These are phyloP conservation scores for Takifugu rubripes DNA, from an alignment of 2,797 vertebrate species.

Conservation along the genomic window DNA sequence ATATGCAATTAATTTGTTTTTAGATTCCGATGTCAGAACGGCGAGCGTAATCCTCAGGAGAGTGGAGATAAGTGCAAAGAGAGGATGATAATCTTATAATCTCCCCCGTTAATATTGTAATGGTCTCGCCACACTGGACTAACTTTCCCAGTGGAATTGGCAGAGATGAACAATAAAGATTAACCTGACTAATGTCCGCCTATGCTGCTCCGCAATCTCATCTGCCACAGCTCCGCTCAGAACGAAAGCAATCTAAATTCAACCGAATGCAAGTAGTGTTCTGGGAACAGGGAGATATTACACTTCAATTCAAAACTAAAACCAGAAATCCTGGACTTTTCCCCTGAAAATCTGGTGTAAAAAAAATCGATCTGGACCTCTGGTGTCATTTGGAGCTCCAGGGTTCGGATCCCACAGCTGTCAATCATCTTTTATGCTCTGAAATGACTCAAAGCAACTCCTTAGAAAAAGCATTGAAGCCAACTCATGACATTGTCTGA, in stretches of 20 bases:
- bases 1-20: constrained; percentile 50
- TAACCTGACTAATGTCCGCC: constrained; percentile 29
- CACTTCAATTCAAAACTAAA: too few species aligned
- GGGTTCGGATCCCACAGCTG: too few species aligned
- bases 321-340: too few species aligned
- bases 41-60: constrained; percentile 54
- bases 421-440: too few species aligned
- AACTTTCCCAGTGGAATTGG: constrained; percentile 57
- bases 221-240: constrained; percentile 11
- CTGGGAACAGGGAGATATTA: too few species aligned
- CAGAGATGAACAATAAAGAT: constrained; percentile 37
- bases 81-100: constrained; percentile 67
- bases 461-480: too few species aligned
- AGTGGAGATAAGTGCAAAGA: constrained; percentile 46
- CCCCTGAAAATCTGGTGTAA: too few species aligned
- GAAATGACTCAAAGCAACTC: too few species aligned
- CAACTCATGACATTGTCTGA: too few species aligned
- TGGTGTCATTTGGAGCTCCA: too few species aligned
- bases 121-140: constrained; percentile 59
- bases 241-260: constrained; percentile 1
- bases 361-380: too few species aligned
- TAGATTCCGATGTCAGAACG: constrained; percentile 44
- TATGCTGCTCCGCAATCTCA: constrained; percentile 20
- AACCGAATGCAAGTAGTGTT: too few species aligned
- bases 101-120: constrained; percentile 61